phyloP scores from a whole-genome alignment of 2,113 vertebrate species.

The Chamaetylas fuelleborni region DNA sequence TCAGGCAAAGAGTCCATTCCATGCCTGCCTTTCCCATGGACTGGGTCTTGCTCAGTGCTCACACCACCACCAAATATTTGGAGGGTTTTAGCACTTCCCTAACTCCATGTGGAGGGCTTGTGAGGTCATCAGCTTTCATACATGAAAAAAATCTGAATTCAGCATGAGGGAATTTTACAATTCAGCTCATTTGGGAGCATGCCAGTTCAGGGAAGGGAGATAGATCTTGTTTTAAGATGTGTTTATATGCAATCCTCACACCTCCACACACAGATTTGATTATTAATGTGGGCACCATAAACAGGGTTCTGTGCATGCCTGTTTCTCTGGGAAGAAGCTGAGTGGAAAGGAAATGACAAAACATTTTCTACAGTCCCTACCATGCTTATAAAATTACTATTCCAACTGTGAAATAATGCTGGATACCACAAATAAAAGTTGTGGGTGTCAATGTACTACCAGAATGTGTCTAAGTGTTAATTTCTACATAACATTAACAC shows the following conservation, averaged over 20 bases:
- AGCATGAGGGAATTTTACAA: not conserved
- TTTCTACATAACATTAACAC: constrained; percentile 26
- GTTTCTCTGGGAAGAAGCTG: not conserved
- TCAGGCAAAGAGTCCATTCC: accelerated
- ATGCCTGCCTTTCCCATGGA: not conserved
- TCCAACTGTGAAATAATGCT: constrained; percentile 18
- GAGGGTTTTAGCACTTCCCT: not conserved
- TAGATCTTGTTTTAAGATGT: constrained; percentile 34
- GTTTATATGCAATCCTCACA: constrained; percentile 38
- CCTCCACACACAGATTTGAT: not conserved
- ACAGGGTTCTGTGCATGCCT: not conserved
- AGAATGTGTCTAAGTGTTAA: not conserved
- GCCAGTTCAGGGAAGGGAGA: constrained; percentile 3
- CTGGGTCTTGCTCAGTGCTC: not conserved
- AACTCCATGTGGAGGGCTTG: not conserved
- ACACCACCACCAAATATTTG: not conserved
- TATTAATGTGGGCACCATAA: constrained; percentile 1
- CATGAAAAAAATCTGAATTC: not conserved
- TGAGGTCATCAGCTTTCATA: not conserved
- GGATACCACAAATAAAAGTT: not conserved
- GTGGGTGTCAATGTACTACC: not conserved
- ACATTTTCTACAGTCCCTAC: not conserved
- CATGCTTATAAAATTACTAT: not conserved
- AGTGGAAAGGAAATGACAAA: constrained; percentile 4
- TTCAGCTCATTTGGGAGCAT: not conserved